Percentiles rank a stretch among this genome's conserved stretches.
These are phyloP conservation scores for Spialia ferax DNA, from an alignment of 2,888 invertebrate species.

Conservation along the genomic window DNA sequence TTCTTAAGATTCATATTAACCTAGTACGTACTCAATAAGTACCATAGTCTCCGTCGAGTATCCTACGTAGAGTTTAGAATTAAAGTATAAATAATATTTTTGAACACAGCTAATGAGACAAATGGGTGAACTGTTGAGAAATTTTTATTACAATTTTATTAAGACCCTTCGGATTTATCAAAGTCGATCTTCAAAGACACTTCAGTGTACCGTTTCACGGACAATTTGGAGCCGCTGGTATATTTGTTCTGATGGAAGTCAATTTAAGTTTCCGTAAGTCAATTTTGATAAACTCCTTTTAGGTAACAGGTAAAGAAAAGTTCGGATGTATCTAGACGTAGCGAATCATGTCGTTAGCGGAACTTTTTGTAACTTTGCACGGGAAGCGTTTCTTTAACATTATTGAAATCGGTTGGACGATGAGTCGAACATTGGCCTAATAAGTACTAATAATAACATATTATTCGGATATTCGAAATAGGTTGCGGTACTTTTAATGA, in stretches of 20 bases:
- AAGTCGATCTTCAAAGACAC: constrained; percentile 8
- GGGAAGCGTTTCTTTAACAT: constrained; percentile 1
- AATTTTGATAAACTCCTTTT: constrained; percentile 37
- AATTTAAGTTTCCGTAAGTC: constrained; percentile 38
- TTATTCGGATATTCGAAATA: too few relatives aligned
- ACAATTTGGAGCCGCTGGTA: constrained; percentile 22
- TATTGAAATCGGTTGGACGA: not conserved
- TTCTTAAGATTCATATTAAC: too few relatives aligned
- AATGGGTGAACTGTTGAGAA: not conserved
- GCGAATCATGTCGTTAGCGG: constrained; percentile 19
- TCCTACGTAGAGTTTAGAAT: too few relatives aligned
- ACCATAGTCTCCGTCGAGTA: too few relatives aligned
- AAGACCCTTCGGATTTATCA: constrained; percentile 10
- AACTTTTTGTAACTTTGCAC: constrained; percentile 27
- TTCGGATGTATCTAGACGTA: constrained; percentile 20
- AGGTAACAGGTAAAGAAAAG: constrained; percentile 28
- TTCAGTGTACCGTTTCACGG: constrained; percentile 15
- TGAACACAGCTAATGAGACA: not conserved
- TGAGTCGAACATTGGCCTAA: not conserved
- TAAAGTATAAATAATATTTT: too few relatives aligned
- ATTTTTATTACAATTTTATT: constrained; percentile 4
- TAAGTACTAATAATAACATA: not conserved
- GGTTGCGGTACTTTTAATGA: too few relatives aligned
- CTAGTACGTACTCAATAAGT: too few relatives aligned
- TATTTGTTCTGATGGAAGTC: constrained; percentile 36